Evolutionary conservation across 2,113 vertebrate species (phyloP), one percentile per base, ranked within the genome.

Genomic region (Aphelocoma coerulescens): DNA sequence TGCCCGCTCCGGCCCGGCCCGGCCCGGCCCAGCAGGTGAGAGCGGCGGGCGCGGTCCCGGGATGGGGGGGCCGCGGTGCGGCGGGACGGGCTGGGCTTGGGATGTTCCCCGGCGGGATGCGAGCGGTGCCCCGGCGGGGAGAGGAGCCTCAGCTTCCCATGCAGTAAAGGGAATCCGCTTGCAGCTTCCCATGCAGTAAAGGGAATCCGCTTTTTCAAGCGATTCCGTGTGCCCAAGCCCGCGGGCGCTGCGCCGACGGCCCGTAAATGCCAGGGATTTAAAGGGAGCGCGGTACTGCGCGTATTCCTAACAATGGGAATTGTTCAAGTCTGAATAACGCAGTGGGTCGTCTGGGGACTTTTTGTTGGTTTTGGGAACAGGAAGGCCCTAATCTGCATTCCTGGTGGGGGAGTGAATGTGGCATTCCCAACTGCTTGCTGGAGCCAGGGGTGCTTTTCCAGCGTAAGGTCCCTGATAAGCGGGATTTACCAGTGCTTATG

Each of bases 91-190:
- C 37, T 44, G 3, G 24, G 35, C 32, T 9, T 0, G 54, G 21
- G 63, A 5, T 13, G 37, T 2, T 49, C 8, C 28, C 35, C 1
- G 18, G 8, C 7, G 49, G 27, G 41, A 54, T 30, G 19, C 3
- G 86, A 19, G 5, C 4, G 33, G 41, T 8, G 52, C 10, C 59
- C 20, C 21, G 2, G 22, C 7, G 17, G 35, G 27, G 24, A 62
- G n/a, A 62, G 48, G 20, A 62, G n/a, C 17, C 22, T 12, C 10
- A 18, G 3, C 55, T 30, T 11, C 6, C 48, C 16, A 0, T 33
- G 17, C 13, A 0, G 30, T 1, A 0, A 12, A 21, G 7, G 3
- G 5, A 23, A 13, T 1, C 0, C 1, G 3, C 23, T 58, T 44
- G n/a, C 10, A 18, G 3, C 55, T 30, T 11, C 6, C 48, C 16